Evolutionary conservation across 1,140 invertebrate genomes (phyloP).

Genomic region (Zaprionus vittiger): DNA sequence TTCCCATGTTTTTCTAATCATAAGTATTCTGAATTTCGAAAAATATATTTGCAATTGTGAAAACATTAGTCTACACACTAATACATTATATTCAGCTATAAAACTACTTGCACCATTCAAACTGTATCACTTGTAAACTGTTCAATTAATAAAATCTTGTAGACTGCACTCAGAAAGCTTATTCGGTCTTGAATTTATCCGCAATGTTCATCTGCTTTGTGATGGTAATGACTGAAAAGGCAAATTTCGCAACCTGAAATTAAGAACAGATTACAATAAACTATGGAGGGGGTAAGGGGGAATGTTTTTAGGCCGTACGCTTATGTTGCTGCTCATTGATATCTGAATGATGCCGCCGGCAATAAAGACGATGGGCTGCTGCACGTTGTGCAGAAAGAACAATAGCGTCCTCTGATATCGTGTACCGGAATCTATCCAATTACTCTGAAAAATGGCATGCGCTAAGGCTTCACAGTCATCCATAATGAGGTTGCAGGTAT

Average conservation of each 20-base stretch:
- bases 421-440: slow-evolving; percentile 56
- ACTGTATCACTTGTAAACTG: slow-evolving; percentile 1
- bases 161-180: slow-evolving; percentile 9
- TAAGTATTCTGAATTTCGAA: background rate
- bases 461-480: slow-evolving; percentile 61
- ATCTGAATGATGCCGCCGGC: slow-evolving; percentile 71
- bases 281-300: background rate
- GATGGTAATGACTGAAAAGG: slow-evolving; percentile 72
- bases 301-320: slow-evolving; percentile 44
- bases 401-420: slow-evolving; percentile 64
- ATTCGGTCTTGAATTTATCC: slow-evolving; percentile 70
- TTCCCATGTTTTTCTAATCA: background rate
- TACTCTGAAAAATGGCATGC: slow-evolving; percentile 66
- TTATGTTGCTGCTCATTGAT: slow-evolving; percentile 74
- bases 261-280: slow-evolving; percentile 2
- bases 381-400: slow-evolving; percentile 70
- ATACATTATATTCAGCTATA: background rate
- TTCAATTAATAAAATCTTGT: background rate
- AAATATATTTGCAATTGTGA: background rate
- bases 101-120: background rate
- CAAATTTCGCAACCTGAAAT: slow-evolving; percentile 65
- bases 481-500: slow-evolving; percentile 69
- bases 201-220: slow-evolving; percentile 70
- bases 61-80: background rate
- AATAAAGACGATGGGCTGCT: slow-evolving; percentile 66